phyloP scores from a whole-genome alignment of 1,140 invertebrate species.

The Planococcus citri region DNA sequence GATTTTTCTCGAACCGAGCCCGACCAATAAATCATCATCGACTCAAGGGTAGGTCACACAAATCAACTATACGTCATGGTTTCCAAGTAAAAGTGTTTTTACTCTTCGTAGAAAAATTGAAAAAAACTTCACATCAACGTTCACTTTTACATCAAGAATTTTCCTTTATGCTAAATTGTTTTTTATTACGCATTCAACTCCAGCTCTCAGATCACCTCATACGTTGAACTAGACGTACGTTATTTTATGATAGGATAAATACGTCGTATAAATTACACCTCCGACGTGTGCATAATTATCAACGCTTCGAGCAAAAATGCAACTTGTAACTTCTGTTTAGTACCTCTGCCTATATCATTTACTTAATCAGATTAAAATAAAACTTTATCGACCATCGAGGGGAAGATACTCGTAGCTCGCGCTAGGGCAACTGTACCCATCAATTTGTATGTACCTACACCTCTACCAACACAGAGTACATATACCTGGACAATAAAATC shows the following conservation, averaged over 20 bases:
- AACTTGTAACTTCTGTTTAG: background rate
- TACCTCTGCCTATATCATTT: too few relatives aligned
- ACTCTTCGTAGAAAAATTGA: too few relatives aligned
- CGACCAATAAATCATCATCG: background rate
- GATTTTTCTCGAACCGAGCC: background rate
- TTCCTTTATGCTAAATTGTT: background rate
- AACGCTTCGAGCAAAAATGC: too few relatives aligned
- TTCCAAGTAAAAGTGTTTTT: background rate
- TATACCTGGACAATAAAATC: background rate
- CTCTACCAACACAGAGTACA: too few relatives aligned
- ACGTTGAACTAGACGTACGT: background rate
- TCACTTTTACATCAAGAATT: background rate
- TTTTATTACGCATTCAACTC: background rate
- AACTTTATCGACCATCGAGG: background rate
- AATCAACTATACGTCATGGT: background rate
- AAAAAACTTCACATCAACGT: background rate
- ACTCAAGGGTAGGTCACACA: background rate
- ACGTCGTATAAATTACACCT: background rate
- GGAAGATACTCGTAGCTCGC: too few relatives aligned
- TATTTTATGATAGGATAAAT: too few relatives aligned
- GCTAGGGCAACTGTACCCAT: background rate
- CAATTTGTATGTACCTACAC: background rate
- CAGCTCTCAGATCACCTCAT: background rate
- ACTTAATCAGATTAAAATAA: too few relatives aligned
- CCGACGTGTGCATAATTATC: background rate